phyloP scores from a whole-genome alignment of 2,113 vertebrate genomes.

The Eubucco bourcierii region DNA sequence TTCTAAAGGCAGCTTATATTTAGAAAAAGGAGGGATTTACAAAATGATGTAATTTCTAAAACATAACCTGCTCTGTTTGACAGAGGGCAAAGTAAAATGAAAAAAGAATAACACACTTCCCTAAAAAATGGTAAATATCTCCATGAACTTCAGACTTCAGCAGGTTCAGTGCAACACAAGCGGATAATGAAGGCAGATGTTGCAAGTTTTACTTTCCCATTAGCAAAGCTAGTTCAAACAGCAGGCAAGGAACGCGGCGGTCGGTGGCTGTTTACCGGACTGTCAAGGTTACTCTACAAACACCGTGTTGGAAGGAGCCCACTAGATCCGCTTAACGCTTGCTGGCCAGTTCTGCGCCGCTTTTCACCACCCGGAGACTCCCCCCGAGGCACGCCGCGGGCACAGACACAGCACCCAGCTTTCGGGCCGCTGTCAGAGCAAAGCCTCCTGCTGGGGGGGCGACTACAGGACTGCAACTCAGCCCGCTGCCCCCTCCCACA shows the following conservation, averaged over 20 bases:
- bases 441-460: background rate
- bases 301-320: rapidly evolving
- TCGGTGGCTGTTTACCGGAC: rapidly evolving
- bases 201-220: background rate
- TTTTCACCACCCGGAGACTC: background rate
- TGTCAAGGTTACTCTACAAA: background rate
- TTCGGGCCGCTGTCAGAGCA: no score
- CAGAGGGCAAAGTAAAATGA: background rate
- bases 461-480: background rate
- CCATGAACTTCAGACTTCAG: background rate
- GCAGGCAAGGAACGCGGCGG: background rate
- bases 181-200: background rate
- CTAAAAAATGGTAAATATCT: background rate
- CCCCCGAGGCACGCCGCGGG: background rate
- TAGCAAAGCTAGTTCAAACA: background rate
- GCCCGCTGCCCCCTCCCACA: background rate
- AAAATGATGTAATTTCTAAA: background rate
- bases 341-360: background rate
- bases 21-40: background rate
- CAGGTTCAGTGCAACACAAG: background rate
- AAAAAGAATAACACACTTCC: background rate
- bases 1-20: background rate
- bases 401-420: background rate
- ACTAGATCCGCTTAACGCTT: rapidly evolving
- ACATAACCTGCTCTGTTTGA: background rate